Base-by-base conservation (phyloP, 2,888 invertebrate species). In the Onchidella celtica region DNA sequence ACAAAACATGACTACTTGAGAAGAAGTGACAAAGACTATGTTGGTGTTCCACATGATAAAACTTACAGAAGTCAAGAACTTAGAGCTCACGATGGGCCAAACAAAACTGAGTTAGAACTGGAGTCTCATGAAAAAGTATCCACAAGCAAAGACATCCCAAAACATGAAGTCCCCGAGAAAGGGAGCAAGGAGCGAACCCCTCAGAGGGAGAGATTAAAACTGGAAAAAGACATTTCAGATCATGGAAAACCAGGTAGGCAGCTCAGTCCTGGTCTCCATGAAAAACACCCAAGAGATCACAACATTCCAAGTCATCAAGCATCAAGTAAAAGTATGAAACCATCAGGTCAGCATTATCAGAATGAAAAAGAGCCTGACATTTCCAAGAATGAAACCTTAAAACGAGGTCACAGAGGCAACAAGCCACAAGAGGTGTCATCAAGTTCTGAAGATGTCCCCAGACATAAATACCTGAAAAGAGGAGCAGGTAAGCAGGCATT, bases 361-460 rank as follows among this genome's bases (percentile, higher is more conserved):
- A 55, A 29, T 17, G 0, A 32, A 1, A n/a, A 9, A 57, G 17
- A 69, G 17, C 36, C 47, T 14, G 47, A 14, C n/a, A 11, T 55
- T 40, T 36, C 38, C 29, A 40, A 65, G 3, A 24, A 32, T 24
- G 69, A 78, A 11, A 61, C 61, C 1, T 34, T 69, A 57, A 77
- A 77, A 36, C 29, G 77, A 27, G 27, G 17, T 47, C 63, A 65
- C 21, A 24, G 38, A 29, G 38, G 38, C 63, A 47, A 63, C 21
- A 14, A 29, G 27, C 24, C 70, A 11, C 36, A 61, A 47, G 78
- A 78, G 17, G 66, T 61, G 0, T 14, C 57, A 38, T 61, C 69
- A 47, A 78, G 78, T 66, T 69, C 69, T 69, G 78, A 79, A 29
- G 72, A 72, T 61, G 40, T 79, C 14, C 65, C 79, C 63, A 79